Conservation (phyloP, 2,888 invertebrate species). For the Sturmia bella region DNA sequence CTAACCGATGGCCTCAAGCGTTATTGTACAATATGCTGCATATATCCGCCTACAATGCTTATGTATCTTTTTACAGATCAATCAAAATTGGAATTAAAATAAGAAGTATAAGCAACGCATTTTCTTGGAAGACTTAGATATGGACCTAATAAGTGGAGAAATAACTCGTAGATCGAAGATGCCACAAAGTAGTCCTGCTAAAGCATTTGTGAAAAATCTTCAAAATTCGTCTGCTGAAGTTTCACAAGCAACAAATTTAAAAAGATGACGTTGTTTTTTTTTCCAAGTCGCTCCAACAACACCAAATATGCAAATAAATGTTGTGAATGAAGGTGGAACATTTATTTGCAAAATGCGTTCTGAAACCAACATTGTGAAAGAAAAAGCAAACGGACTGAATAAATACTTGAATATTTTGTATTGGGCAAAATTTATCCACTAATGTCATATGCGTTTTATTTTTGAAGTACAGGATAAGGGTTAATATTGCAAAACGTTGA, state of each 20-base stretch:
- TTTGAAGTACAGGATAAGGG: too few relatives aligned
- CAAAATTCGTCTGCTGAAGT: not conserved
- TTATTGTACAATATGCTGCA: not conserved
- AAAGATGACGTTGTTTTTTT: constrained; percentile 6
- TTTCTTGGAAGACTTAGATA: constrained; percentile 1
- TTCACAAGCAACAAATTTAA: constrained; percentile 1
- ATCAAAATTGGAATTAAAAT: constrained; percentile 9
- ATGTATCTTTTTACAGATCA: constrained; percentile 8
- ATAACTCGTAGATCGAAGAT: constrained; percentile 7
- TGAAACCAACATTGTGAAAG: not conserved
- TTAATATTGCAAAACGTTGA: too few relatives aligned
- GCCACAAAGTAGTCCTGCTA: constrained; percentile 2
- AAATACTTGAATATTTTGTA: too few relatives aligned
- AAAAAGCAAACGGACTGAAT: not conserved
- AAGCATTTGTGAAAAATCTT: constrained; percentile 6
- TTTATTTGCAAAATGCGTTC: constrained; percentile 19
- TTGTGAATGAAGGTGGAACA: not conserved
- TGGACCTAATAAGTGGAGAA: constrained; percentile 4
- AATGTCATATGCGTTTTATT: too few relatives aligned
- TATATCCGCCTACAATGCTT: constrained; percentile 4
- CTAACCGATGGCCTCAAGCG: constrained; percentile 46
- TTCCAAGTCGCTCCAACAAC: constrained; percentile 16
- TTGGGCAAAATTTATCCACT: too few relatives aligned
- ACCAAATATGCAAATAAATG: constrained; percentile 28
- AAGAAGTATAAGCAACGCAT: constrained; percentile 21